Percentiles rank a stretch among this genome's conserved stretches.
These are phyloP conservation scores for Helicoverpa armigera DNA, from an alignment of 1,140 invertebrate species.

Conservation along the genomic window DNA sequence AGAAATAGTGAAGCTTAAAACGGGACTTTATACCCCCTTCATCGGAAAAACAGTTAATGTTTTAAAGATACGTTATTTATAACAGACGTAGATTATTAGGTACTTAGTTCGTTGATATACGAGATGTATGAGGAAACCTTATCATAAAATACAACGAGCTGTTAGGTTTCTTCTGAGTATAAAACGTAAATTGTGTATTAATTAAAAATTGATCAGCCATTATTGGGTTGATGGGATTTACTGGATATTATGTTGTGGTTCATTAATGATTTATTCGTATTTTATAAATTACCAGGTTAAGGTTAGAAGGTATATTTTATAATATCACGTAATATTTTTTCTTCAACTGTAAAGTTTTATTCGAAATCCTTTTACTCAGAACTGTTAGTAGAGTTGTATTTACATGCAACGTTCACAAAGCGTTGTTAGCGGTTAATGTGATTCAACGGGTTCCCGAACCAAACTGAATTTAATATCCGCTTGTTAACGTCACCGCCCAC, in stretches of 20 bases:
- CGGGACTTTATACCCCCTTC: not conserved
- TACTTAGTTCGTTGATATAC: not conserved
- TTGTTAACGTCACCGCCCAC: conserved; percentile 31
- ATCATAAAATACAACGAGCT: not conserved
- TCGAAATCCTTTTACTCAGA: no score
- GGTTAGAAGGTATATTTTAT: no score
- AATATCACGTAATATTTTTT: no score
- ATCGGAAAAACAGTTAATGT: not conserved
- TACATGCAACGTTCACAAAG: conserved; percentile 23
- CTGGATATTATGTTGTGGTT: no score
- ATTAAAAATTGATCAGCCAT: not conserved
- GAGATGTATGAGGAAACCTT: not conserved
- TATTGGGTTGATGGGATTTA: not conserved
- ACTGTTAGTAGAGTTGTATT: not conserved
- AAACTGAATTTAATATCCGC: conserved; percentile 48
- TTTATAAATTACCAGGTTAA: no score
- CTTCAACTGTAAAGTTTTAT: no score
- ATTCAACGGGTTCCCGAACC: conserved; percentile 46
- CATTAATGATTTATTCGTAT: no score
- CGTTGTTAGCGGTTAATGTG: conserved; percentile 47
- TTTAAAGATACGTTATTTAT: not conserved
- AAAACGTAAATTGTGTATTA: not conserved
- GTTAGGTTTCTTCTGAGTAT: not conserved
- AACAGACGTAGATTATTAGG: not conserved
- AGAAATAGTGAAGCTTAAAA: conserved; percentile 13